Evolutionary conservation across 2,888 invertebrate species (phyloP), one percentile per base, ranked within the genome.

Genomic region (Watsonalla cultraria): DNA sequence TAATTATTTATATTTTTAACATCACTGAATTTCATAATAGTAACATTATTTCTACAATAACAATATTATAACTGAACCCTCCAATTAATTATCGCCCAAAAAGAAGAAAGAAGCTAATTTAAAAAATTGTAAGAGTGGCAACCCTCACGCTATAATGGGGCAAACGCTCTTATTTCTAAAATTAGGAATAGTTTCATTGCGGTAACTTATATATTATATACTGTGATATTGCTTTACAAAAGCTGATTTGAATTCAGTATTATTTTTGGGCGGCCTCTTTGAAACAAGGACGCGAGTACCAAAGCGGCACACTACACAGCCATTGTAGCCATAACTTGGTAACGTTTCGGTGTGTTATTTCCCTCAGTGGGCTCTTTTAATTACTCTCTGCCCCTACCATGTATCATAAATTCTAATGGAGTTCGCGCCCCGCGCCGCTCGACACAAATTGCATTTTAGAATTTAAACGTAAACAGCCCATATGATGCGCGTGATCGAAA

Each of bases 321-420:
- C 65, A 67, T 70, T 68, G 74, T 73, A 65, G 42, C 64, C 70
- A 71, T 74, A 80, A 80, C 69, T 76, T 75, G 56, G 62, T 63
- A 69, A 67, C 71, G 68, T 75, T 76, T 70, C 72, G 75, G 73
- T 75, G 70, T 76, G 74, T 78, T 81, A 80, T 81, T 73, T 79
- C 78, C 78, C 84, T 81, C 80, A 67, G 82, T 72, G 84, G 84
- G 75, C 82, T 82, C 84, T 85, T 84, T 85, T 87, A 87, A 88
- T 88, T 87, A 86, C 85, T 71, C 76, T 72, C 73, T 74, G 76
- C 76, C 76, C 79, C 75, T 72, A 73, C 78, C 37, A 83, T 82
- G 84, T 84, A 80, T 86, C 87, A 87, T 87, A 87, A 87, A 88
- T 86, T 86, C 82, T 86, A 88, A 87, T 86, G 85, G 82, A 84